These are phyloP conservation scores for Chloroclysta siterata DNA, from an alignment of 2,888 invertebrate species.

Conservation along the genomic window DNA sequence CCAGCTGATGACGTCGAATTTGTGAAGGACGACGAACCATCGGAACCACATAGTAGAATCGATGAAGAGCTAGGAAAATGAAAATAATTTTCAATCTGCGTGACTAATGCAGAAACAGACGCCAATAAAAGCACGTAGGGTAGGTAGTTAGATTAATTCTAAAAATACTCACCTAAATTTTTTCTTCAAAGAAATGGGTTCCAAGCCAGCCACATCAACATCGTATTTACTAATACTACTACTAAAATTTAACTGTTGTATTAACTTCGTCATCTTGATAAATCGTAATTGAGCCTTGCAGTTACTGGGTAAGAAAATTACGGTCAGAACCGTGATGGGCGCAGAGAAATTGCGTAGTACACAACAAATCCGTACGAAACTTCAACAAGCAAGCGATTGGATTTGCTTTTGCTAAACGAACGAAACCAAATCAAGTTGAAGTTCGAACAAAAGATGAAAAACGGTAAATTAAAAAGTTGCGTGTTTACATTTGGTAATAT, in stretches of 20 bases:
- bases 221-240: conserved; percentile 83
- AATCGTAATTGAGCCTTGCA: conserved; percentile 80
- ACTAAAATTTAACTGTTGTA: conserved; percentile 84
- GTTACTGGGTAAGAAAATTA: conserved; percentile 67
- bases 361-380: conserved; percentile 43
- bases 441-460: conserved; percentile 48
- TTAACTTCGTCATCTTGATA: conserved; percentile 81
- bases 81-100: conserved; percentile 4
- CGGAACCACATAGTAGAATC: conserved; percentile 1
- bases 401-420: too few species aligned
- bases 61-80: background rate
- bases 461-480: conserved; percentile 43
- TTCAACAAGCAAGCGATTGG: conserved; percentile 26
- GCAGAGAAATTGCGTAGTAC: conserved; percentile 65
- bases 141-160: conserved; percentile 13
- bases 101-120: conserved; percentile 25
- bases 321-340: conserved; percentile 67
- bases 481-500: conserved; percentile 50
- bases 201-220: conserved; percentile 60
- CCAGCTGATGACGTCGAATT: conserved; percentile 28
- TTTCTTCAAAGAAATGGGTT: conserved; percentile 59
- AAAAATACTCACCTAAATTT: conserved; percentile 66
- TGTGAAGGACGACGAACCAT: conserved; percentile 19
- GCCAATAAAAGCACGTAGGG: conserved; percentile 31
- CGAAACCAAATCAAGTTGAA: conserved; percentile 51